Conservation (phyloP, 35 echinoderm and acorn worm genomes). For the Acanthaster planci region DNA sequence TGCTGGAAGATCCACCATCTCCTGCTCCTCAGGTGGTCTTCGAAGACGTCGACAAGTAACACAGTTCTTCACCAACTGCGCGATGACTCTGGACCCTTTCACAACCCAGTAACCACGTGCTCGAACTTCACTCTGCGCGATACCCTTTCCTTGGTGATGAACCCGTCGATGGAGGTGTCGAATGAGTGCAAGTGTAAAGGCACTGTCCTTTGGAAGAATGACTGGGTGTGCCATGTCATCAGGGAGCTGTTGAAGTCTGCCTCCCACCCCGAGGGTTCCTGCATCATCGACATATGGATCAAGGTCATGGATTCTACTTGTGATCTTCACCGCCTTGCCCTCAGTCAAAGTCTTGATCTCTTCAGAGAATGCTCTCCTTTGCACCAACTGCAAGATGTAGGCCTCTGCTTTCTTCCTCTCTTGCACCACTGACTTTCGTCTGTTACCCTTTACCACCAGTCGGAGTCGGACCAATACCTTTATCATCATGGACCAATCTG, state of each 20-base stretch:
- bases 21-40: constrained; percentile 47
- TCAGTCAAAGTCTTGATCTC: constrained; percentile 11
- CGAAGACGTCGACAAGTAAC: constrained; percentile 40
- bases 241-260: constrained; percentile 34
- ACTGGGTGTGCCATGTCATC: constrained; percentile 48
- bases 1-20: constrained; percentile 63
- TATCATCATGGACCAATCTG: constrained; percentile 32
- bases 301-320: constrained; percentile 51
- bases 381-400: constrained; percentile 2
- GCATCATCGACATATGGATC: constrained; percentile 69
- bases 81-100: constrained; percentile 44
- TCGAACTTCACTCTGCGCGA: constrained; percentile 46
- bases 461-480: constrained; percentile 31
- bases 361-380: not conserved
- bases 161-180: constrained; percentile 61
- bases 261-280: constrained; percentile 67
- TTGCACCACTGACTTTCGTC: not conserved
- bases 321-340: constrained; percentile 31
- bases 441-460: not conserved
- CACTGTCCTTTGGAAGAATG: constrained; percentile 48
- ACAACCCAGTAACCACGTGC: constrained; percentile 71
- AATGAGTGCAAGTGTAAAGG: constrained; percentile 63
- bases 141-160: constrained; percentile 58
- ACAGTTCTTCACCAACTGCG: constrained; percentile 28
- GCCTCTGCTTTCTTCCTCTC: constrained; percentile 30